Percentiles rank a stretch among this genome's conserved stretches.
phyloP scores from a whole-genome alignment of 2,797 vertebrate species.

The Odontamblyopus rebecca region DNA sequence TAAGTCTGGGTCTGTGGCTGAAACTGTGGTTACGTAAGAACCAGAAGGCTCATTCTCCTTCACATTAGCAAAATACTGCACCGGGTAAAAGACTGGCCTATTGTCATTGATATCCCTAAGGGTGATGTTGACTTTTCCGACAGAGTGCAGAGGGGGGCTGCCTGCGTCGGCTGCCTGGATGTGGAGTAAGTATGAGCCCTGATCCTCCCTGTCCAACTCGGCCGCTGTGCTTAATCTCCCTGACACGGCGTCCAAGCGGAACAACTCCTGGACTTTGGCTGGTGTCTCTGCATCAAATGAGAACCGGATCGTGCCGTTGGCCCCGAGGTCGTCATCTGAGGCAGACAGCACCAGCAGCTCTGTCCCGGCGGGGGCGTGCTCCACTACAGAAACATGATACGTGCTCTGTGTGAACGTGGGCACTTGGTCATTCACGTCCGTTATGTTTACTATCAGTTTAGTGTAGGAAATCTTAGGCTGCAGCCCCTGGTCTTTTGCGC shows the following conservation, averaged over 20 bases:
- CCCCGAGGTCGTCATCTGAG: constrained; percentile 88
- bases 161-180: constrained; percentile 88
- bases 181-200: constrained; percentile 82
- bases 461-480: constrained; percentile 95
- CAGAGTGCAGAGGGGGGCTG: constrained; percentile 84
- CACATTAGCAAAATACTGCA: constrained; percentile 95
- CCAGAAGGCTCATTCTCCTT: constrained; percentile 94
- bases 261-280: constrained; percentile 76
- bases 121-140: constrained; percentile 86
- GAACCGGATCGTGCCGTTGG: constrained; percentile 92
- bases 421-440: constrained; percentile 93
- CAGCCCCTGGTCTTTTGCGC: constrained; percentile 94
- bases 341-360: constrained; percentile 86
- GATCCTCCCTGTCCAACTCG: constrained; percentile 90
- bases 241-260: constrained; percentile 85
- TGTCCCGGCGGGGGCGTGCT: constrained; percentile 85
- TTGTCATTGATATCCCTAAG: constrained; percentile 95
- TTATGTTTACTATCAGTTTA: constrained; percentile 87
- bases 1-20: constrained; percentile 90
- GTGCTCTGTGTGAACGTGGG: constrained; percentile 84
- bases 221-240: constrained; percentile 84
- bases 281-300: constrained; percentile 84
- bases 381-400: constrained; percentile 83
- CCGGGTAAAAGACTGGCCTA: constrained; percentile 91
- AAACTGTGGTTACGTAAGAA: constrained; percentile 87